Base-by-base conservation (phyloP, 1,140 invertebrate species). In the Drosophila subobscura region DNA sequence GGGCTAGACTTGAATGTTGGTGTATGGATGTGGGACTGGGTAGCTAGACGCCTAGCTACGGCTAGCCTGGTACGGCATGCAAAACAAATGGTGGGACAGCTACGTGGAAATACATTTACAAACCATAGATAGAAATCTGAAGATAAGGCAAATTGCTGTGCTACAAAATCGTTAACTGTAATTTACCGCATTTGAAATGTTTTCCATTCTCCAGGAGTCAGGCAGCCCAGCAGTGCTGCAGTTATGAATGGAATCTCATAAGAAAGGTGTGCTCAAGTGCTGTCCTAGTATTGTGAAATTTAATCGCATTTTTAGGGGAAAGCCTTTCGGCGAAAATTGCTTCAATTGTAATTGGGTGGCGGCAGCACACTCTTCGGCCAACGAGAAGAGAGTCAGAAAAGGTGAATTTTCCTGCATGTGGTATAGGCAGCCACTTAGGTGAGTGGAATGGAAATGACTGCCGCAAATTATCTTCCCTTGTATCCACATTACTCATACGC, bases 121-220 rank as follows among this genome's bases (percentile, higher is more conserved):
- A 88, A 76, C 83, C 74, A 74, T 61, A 79, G 83, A 88, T 88
- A 89, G 72, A 83, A 76, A 89, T 88, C 84, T 89, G 52, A 29
- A 79, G 83, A 88, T 88, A 88, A 88, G 59, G 84, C 75, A 88
- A 88, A 88, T 88, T 88, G 83, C 83, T 83, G 78, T 79, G 83
- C 84, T 88, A 88, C 84, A 88, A 88, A 88, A 88, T 88, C 78
- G 83, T 88, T 88, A 88, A 83, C 78, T 83, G 83, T 88, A 88
- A 88, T 88, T 88, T 88, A 88, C 78, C 78, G 83, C 75, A 88
- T 88, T 88, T 64, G 63, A 68, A 85, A 85, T 61, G 83, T 63
- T 64, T 59, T 71, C 60, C 58, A 55, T 68, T 84, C 45, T 44
- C 14, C 52, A 59, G 12, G 55, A 45, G 41, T 23, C 16, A 12